Base-by-base conservation (phyloP, 2,797 vertebrate species). In the Sebastes diploproa region DNA sequence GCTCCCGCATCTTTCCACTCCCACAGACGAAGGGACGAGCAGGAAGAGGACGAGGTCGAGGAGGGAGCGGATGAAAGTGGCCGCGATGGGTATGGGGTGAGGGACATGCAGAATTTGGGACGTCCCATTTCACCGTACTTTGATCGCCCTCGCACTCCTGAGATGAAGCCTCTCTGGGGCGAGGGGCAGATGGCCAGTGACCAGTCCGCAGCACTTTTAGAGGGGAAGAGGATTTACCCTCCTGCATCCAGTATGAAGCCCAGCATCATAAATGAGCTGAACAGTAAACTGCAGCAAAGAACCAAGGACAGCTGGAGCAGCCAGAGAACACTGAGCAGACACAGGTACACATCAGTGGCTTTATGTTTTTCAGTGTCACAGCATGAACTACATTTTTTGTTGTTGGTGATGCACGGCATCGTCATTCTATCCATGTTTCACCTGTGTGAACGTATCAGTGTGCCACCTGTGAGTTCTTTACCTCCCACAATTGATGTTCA, bases 241-340 rank as follows among this genome's bases (percentile, higher is more conserved):
- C 95, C 97, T 16, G 92, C 95, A 55, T 95, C 97, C 70, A 94
- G 97, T 54, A 97, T 98, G 88, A 98, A 98, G 91, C 95, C 97
- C 89, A 98, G 96, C 94, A 97, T 98, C 92, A 97, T 98, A 86
- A 97, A 95, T 13, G 97, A 98, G 92, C 95, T 98, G 87, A 97
- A 94, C 95, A 96, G 91, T 95, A 98, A 98, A 90, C 95, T 98
- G 79, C 97, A 98, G 87, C 97, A 98, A 86, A 96, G 97, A 69
- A 95, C 92, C 86, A 95, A 93, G 80, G 93, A 95, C 59, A 94
- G 82, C 92, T 96, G 96, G 95, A 94, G 94, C 88, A 93, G 93
- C 91, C 96, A 96, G 91, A 90, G 95, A 55, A 92, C 91, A 18
- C 93, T 75, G 92, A 95, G 92, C 94, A 96, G 97, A 91, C 97